Base-by-base conservation (phyloP, 2,113 vertebrate genomes). In the Petrocephalus zakoni region DNA sequence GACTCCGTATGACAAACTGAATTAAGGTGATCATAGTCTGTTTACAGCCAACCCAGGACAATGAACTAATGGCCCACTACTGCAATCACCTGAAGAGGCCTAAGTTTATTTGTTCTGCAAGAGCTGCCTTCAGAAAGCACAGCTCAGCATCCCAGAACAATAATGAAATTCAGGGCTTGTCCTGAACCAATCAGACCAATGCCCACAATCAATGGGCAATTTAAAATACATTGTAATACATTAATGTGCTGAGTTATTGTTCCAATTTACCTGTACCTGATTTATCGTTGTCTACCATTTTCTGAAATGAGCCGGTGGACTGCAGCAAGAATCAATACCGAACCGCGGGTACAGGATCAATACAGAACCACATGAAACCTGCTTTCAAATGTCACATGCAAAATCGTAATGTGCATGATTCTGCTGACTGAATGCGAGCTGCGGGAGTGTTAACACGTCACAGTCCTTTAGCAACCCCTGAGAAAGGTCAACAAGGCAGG, bases 221-320 rank as follows among this genome's bases (percentile, higher is more conserved):
- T 95, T 94, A 94, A 93, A 95, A 94, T 94, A 93, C 93, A 95
- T 94, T 95, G 94, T 94, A 95, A 96, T 95, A 94, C 92, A 92
- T 94, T 96, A 95, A 96, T 96, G 94, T 93, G 93, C 92, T 93
- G 93, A 95, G 93, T 94, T 95, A 95, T 95, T 88, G 87, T 90
- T 95, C 94, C 93, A 95, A 94, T 95, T 94, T 94, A 96, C 94
- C 94, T 95, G 94, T 85, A 88, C 88, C 75, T 82, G 89, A 95
- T 94, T 95, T 95, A 95, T 93, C 92, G 92, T 93, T 92, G 92
- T 90, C 91, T 92, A 90, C 92, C 92, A 92, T 89, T 92, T 92
- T 92, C 90, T 53, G 87, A 82, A 72, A 82, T 19, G 34, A 52
- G 89, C 89, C 49, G 53, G 49, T 52, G 88, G 88, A 78, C 82